A percentile compares a stretch with the other conserved stretches of the same genome.
Conservation (phyloP, 1,140 invertebrate genomes). For the Drosophila yakuba region DNA sequence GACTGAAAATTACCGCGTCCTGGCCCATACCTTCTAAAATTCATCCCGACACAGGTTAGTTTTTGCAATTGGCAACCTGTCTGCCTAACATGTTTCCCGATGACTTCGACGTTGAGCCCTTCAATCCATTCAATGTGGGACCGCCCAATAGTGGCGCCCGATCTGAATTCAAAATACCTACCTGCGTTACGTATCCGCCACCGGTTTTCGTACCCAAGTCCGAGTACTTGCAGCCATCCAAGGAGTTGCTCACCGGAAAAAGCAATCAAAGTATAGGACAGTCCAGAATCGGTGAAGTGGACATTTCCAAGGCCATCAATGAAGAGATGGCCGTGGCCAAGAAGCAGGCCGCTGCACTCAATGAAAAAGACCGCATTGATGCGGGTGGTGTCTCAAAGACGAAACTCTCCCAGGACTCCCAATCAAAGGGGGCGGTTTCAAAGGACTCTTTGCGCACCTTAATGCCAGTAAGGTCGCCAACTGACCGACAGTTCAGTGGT, state of each 20-base stretch:
- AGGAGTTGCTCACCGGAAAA: not conserved
- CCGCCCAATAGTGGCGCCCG: slow-evolving; percentile 17
- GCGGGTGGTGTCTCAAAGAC: slow-evolving; percentile 11
- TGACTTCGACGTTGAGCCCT: slow-evolving; percentile 24
- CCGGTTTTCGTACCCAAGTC: slow-evolving; percentile 45
- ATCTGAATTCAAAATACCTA: slow-evolving; percentile 42
- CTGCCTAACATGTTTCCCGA: slow-evolving; percentile 42
- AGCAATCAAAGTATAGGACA: not conserved
- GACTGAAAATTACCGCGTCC: not conserved
- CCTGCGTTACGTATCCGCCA: slow-evolving; percentile 44
- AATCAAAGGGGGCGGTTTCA: not conserved
- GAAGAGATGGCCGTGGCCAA: slow-evolving; percentile 61
- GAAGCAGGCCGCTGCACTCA: not conserved
- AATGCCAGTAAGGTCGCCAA: slow-evolving; percentile 19
- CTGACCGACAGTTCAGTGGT: not conserved
- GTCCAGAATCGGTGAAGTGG: slow-evolving; percentile 45
- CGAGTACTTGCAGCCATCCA: slow-evolving; percentile 24
- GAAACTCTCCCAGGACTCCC: not conserved
- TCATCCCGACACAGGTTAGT: slow-evolving; percentile 15
- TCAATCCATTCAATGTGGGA: slow-evolving; percentile 62
- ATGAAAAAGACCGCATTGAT: slow-evolving; percentile 30
- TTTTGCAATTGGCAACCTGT: not conserved
- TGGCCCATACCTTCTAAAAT: slow-evolving; percentile 17
- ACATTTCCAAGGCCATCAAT: slow-evolving; percentile 64
- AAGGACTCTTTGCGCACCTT: slow-evolving; percentile 31